Conservation (phyloP, 1,140 invertebrate genomes). For the Drosophila grimshawi region DNA sequence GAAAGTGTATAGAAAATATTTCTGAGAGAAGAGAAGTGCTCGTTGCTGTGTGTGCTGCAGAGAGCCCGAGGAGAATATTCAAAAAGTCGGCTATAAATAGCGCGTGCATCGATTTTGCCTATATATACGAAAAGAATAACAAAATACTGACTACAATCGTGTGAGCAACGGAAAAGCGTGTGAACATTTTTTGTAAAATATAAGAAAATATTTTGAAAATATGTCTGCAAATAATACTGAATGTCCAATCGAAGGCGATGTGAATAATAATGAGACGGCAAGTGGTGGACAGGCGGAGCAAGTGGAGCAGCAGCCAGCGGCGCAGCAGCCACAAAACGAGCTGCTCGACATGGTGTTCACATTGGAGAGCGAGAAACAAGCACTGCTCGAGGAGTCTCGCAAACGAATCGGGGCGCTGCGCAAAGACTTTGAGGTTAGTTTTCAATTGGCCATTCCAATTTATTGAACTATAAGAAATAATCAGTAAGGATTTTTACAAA, state of each 20-base stretch:
- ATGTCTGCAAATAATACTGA: slow-evolving; percentile 65
- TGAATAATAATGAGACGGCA: slow-evolving; percentile 68
- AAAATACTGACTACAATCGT: slow-evolving; percentile 31
- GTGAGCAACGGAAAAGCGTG: slow-evolving; percentile 33
- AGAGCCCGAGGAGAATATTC: slow-evolving; percentile 33
- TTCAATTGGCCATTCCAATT: background rate
- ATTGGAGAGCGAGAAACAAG: slow-evolving; percentile 82
- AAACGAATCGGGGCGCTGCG: slow-evolving; percentile 72
- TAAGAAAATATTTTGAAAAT: slow-evolving; percentile 49
- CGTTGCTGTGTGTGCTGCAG: slow-evolving; percentile 5
- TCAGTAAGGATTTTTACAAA: slow-evolving; percentile 17
- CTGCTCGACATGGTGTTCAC: slow-evolving; percentile 81
- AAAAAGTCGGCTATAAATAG: slow-evolving; percentile 66
- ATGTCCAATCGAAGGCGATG: slow-evolving; percentile 60
- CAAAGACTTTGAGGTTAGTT: slow-evolving; percentile 84
- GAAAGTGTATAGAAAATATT: slow-evolving; percentile 12
- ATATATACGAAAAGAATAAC: slow-evolving; percentile 72
- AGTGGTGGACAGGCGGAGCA: slow-evolving; percentile 16
- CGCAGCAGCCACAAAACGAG: slow-evolving; percentile 63
- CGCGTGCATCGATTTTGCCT: slow-evolving; percentile 70
- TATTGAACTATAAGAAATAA: background rate
- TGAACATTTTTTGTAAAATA: slow-evolving; percentile 34
- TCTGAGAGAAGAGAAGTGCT: slow-evolving; percentile 3
- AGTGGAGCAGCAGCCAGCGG: background rate
- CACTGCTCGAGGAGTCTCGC: slow-evolving; percentile 79